Evolutionary conservation across 2,797 vertebrate genomes (phyloP), one percentile per base, ranked within the genome.

Genomic region (Myripristis jacobus): DNA sequence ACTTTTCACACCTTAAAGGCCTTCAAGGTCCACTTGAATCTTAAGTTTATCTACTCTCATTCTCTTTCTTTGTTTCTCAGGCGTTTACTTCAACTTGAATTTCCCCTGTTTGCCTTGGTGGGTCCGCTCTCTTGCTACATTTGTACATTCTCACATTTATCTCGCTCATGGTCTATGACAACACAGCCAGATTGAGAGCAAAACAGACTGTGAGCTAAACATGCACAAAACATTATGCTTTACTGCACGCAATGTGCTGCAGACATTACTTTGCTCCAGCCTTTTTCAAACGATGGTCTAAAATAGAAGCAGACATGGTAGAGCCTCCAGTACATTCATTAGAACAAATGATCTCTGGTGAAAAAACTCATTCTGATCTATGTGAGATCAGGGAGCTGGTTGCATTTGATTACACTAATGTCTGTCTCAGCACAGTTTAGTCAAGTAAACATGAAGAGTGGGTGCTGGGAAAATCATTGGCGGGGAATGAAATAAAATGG

Each of bases 391-490:
- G 64, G 48, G 65, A 68, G 50, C 34, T 52, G 59, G 52, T 50
- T 68, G 46, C 15, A 44, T 75, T 80, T 81, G 79, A 89, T 83
- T 86, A 77, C 34, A 53, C 38, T 71, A 53, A 77, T 55, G 36
- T 52, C 77, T 86, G 80, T 67, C 73, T 62, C 60, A 59, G 58
- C 46, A 61, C 61, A 71, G 65, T 62, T 59, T 51, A 55, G 46
- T 15, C 25, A 51, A 64, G 67, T 58, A 84, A 84, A 80, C 77
- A 80, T 19, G 70, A 36, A 67, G 54, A 31, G 60, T 27, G 25
- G 67, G 38, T 27, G 24, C 73, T 63, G 62, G 72, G 78, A 79
- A 55, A 74, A 73, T 58, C 51, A 48, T 16, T 70, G 47, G 76
- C 62, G 62, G 57, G 48, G 34, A 70, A 80, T 68, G 27, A 41